phyloP scores from a whole-genome alignment of 2,113 vertebrate genomes.

The Pagrus major region DNA sequence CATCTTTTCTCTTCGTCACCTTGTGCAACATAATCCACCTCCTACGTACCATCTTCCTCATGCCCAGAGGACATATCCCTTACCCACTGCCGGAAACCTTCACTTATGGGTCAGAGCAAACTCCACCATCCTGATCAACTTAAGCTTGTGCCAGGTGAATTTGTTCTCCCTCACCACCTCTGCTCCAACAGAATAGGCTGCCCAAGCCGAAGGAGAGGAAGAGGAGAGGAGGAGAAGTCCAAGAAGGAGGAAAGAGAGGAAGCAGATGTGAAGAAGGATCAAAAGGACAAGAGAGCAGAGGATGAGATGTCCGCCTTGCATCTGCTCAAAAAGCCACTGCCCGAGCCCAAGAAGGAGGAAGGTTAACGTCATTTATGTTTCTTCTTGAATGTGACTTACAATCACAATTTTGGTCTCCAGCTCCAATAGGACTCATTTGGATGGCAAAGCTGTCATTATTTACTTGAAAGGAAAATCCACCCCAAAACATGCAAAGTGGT shows the following conservation, averaged over 20 bases:
- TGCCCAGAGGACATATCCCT: slow-evolving; percentile 39
- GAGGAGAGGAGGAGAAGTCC: too few species aligned
- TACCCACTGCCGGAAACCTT: slow-evolving; percentile 25
- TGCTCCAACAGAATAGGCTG: slow-evolving; percentile 13
- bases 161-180: not conserved
- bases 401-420: not conserved
- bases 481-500: not conserved
- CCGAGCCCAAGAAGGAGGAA: not conserved
- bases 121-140: not conserved
- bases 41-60: slow-evolving; percentile 30
- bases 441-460: not conserved
- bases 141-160: not conserved
- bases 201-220: not conserved
- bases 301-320: not conserved
- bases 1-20: slow-evolving; percentile 22
- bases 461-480: not conserved
- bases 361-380: not conserved
- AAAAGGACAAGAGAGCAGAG: not conserved
- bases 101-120: slow-evolving; percentile 36
- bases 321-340: not conserved
- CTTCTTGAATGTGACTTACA: not conserved
- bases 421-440: not conserved
- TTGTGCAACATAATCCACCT: slow-evolving; percentile 8
- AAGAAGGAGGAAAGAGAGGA: too few species aligned
- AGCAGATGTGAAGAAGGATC: not conserved